Evolutionary conservation across 2,113 vertebrate genomes (phyloP).

Genomic region (Anser brachyrhynchus): DNA sequence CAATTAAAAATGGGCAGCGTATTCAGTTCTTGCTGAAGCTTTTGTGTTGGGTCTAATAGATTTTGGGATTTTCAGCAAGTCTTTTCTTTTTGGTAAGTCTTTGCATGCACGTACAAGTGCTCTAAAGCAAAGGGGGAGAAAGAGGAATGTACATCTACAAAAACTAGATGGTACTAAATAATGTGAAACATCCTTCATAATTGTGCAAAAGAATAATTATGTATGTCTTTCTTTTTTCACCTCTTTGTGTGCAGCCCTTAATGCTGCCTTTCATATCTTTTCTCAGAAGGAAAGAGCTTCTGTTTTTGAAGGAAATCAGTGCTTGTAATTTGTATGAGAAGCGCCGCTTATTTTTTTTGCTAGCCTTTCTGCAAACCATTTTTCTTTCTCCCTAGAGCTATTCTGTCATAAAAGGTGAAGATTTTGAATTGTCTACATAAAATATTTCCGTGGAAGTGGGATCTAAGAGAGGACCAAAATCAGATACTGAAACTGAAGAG

Average conservation of each 20-base stretch:
- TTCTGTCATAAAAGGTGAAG: slow-evolving; percentile 53
- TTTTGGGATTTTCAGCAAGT: neutral
- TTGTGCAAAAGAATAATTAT: slow-evolving; percentile 6
- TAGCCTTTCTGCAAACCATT: slow-evolving; percentile 31
- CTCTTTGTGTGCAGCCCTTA: slow-evolving; percentile 30
- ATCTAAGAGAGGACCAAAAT: slow-evolving; percentile 17
- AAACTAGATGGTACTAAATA: neutral
- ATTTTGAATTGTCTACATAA: slow-evolving; percentile 42
- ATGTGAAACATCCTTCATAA: neutral
- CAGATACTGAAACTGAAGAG: slow-evolving; percentile 29
- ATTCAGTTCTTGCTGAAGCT: neutral
- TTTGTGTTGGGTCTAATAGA: neutral
- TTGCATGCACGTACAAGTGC: neutral
- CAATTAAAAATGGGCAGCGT: neutral
- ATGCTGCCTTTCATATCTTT: slow-evolving; percentile 16
- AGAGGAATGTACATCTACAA: neutral
- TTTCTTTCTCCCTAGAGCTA: slow-evolving; percentile 45
- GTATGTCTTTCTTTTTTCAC: neutral
- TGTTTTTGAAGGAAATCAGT: slow-evolving; percentile 18
- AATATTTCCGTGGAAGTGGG: slow-evolving; percentile 16
- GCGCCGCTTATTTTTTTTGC: neutral
- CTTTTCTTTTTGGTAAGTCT: neutral
- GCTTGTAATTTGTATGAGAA: slow-evolving; percentile 21
- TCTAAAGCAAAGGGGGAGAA: neutral
- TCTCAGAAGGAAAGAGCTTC: neutral